These are phyloP conservation scores for Dromas ardeola DNA, from an alignment of 2,113 vertebrate species.

Conservation along the genomic window DNA sequence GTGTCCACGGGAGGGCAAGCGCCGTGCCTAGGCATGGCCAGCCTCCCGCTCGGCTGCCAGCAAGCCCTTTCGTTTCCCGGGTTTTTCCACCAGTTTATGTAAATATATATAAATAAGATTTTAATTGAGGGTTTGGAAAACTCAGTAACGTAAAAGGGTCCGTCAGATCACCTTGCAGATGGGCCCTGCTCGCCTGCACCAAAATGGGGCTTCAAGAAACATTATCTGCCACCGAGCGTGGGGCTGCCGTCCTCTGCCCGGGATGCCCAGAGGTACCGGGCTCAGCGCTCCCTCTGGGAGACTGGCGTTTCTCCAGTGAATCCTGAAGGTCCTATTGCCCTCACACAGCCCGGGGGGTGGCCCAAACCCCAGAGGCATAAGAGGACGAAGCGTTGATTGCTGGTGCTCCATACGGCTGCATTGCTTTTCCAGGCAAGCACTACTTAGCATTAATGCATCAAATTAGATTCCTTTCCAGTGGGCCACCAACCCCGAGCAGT, in stretches of 20 bases:
- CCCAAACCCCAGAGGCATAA: neutral
- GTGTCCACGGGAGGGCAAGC: slow-evolving; percentile 32
- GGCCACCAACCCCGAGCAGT: neutral
- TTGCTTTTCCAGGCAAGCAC: neutral
- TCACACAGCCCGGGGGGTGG: neutral
- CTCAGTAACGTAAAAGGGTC: fast-evolving
- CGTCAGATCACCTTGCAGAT: neutral
- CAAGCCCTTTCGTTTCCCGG: fast-evolving
- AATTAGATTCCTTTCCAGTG: neutral
- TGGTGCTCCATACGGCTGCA: neutral
- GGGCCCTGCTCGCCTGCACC: neutral
- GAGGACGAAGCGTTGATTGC: neutral
- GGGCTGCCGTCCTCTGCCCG: fast-evolving
- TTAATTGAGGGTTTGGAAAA: neutral
- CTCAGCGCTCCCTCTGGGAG: neutral
- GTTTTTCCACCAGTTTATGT: fast-evolving
- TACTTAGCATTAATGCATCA: neutral
- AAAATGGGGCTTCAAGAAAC: neutral
- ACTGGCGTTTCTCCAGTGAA: neutral
- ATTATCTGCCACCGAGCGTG: fast-evolving
- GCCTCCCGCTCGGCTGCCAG: neutral
- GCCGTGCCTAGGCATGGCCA: neutral
- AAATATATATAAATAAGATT: fast-evolving
- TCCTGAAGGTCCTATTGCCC: neutral
- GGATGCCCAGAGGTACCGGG: neutral